Conservation (phyloP, 2,888 invertebrate species). For the Morinoia aosen region DNA sequence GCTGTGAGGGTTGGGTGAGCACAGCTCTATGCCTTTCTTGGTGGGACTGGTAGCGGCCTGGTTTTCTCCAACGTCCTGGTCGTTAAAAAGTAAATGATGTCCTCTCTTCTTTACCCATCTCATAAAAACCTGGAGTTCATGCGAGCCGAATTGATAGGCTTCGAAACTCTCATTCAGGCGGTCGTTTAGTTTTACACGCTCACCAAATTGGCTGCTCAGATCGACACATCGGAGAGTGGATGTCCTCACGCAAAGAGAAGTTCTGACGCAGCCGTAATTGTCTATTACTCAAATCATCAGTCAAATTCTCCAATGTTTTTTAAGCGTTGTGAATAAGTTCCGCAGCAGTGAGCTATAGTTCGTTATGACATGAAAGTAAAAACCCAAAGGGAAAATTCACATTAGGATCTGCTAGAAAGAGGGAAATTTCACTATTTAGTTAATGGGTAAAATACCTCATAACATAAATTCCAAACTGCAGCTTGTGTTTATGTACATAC, state of each 20-base stretch:
- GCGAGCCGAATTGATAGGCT: background rate
- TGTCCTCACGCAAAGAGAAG: background rate
- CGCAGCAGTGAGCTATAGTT: too few species aligned
- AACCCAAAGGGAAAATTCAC: too few species aligned
- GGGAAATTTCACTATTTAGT: too few species aligned
- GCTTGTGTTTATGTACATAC: too few species aligned
- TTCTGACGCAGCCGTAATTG: background rate
- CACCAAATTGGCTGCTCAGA: background rate
- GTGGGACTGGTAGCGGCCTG: background rate
- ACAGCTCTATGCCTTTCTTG: slow-evolving; percentile 14
- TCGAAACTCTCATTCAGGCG: background rate
- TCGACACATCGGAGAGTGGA: background rate
- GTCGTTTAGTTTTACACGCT: background rate
- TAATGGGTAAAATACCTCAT: too few species aligned
- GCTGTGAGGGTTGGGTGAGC: background rate
- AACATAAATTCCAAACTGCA: too few species aligned
- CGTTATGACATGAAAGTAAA: too few species aligned
- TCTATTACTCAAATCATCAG: too few species aligned
- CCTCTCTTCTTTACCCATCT: background rate
- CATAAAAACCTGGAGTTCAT: background rate
- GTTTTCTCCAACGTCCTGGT: background rate
- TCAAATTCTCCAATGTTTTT: too few species aligned
- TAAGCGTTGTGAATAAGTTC: too few species aligned
- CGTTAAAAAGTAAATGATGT: background rate
- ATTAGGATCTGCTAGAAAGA: too few species aligned